Base-by-base conservation (phyloP, 92 coral and sea anemone genomes). In the Palythoa grandiflora region DNA sequence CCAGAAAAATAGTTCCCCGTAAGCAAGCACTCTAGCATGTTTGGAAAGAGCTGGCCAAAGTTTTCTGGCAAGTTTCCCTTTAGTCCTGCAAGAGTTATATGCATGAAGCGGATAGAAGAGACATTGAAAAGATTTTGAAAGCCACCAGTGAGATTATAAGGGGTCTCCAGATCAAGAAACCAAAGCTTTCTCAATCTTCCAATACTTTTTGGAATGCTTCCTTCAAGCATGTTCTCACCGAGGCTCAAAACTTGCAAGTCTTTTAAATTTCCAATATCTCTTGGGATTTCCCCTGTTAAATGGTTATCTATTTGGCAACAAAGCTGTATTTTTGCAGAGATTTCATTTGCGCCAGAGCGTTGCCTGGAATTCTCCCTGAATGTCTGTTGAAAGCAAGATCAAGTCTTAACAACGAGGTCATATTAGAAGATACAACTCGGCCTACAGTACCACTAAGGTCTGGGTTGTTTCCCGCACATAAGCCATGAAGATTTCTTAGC, bases 201-300 rank as follows among this genome's bases (percentile, higher is more conserved):
- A 50, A 95, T 95, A 51, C 98, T 93, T 38, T 63, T 59, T 38
- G 98, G 98, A 38, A 95, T 92, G 9, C 78, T 54, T 35, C 98
- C 98, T 38, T 65, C 44, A 7, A 95, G 76, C 35, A 10, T 53
- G 83, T 85, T 95, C 37, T 88, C 94, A 3, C 96, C 98, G 40
- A 95, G 87, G 47, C 98, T 95, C 9, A 95, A 88, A n/a, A 95
- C 96, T 74, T 93, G 94, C 86, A 95, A 70, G n/a, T 93, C 92
- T 10, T 90, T 81, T 71, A 95, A 87, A 61, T 90, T 93, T 17
- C 94, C 98, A 55, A 95, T 91, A 70, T 90, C 94, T 9, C 36
- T 9, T 14, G 98, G 98, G 15, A 95, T 89, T 84, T 84, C 38
- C 0, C 98, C 96, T 10, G 84, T 38, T 39, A 95, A 59, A 39